Evolutionary conservation across 2,113 vertebrate genomes (phyloP).

Genomic region (Otus sunia): DNA sequence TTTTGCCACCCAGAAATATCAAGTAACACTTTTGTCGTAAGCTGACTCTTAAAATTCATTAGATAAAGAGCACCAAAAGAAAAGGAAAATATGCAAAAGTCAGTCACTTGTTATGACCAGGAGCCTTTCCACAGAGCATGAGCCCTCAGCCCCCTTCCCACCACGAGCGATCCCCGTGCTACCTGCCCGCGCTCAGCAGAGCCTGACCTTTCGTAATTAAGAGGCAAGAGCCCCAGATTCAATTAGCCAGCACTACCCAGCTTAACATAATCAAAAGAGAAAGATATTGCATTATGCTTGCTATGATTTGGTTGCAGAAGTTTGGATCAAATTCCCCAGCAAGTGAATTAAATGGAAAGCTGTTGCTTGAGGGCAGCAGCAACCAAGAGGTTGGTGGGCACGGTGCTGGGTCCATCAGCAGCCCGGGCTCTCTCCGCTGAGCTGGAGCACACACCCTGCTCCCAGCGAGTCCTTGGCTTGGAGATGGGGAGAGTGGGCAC

Average conservation of each 20-base stretch:
- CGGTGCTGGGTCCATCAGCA: neutral
- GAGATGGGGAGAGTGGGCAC: neutral
- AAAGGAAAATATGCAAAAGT: neutral
- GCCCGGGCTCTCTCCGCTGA: accelerated
- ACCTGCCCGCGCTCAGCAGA: neutral
- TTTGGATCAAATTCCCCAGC: constrained; percentile 15
- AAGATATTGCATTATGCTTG: constrained; percentile 15
- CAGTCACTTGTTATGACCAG: accelerated
- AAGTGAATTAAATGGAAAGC: neutral
- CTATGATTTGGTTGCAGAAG: constrained; percentile 31
- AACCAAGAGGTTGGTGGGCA: neutral
- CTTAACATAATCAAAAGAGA: constrained; percentile 16
- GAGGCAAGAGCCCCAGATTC: constrained; percentile 29
- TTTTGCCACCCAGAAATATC: neutral
- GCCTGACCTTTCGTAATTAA: constrained; percentile 8
- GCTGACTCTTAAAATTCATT: neutral
- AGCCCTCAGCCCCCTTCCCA: neutral
- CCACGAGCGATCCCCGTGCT: accelerated
- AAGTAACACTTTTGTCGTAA: neutral
- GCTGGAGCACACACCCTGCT: accelerated
- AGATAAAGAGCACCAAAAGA: neutral
- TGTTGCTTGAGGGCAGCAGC: neutral
- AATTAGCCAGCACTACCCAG: constrained; percentile 17
- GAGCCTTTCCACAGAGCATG: neutral
- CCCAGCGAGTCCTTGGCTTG: neutral